Conservation (phyloP, 1,140 invertebrate species). For the Brachionus paranguensis region DNA sequence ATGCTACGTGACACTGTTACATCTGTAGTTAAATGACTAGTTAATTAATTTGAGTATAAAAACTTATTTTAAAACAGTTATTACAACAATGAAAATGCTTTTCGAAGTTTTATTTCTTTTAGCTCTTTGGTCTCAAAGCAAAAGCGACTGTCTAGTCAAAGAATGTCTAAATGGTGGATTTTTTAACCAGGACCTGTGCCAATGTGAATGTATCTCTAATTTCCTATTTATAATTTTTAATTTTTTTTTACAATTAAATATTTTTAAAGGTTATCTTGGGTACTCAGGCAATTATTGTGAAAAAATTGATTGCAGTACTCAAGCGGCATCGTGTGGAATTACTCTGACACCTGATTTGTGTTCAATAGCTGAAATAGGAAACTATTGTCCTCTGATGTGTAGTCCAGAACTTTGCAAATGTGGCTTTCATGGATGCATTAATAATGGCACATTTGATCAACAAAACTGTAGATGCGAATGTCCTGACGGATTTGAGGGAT, state of each 20-base stretch:
- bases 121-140: neutral
- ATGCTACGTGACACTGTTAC: neutral
- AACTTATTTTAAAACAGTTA: neutral
- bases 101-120: neutral
- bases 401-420: conserved; percentile 4
- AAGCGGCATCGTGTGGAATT: neutral
- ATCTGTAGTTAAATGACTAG: neutral
- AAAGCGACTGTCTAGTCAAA: neutral
- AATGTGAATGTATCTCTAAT: conserved; percentile 7
- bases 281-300: conserved; percentile 30
- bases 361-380: neutral
- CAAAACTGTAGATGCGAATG: neutral
- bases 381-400: conserved; percentile 27
- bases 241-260: neutral
- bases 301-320: neutral
- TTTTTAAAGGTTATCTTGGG: neutral
- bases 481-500: neutral
- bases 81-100: neutral
- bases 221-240: neutral
- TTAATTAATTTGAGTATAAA: neutral
- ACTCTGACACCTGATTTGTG: neutral
- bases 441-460: conserved; percentile 13
- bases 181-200: neutral
- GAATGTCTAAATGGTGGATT: neutral
- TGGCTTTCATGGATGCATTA: neutral